phyloP scores from a whole-genome alignment of 2,797 vertebrate species.

The Ambastaia sidthimunki region DNA sequence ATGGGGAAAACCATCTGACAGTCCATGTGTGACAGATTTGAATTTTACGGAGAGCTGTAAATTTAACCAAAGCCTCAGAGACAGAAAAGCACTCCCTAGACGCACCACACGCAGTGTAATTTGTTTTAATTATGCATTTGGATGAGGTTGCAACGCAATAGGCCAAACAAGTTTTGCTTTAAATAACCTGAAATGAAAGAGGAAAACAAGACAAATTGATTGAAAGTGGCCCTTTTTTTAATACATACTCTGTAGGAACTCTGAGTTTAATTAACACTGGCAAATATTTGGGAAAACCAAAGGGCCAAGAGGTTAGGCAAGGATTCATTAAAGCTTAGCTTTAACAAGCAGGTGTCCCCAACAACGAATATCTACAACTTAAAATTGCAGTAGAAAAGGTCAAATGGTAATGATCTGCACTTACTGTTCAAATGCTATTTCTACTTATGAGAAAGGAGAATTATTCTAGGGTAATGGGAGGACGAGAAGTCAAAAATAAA shows the following conservation, averaged over 20 bases:
- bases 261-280: conserved; percentile 19
- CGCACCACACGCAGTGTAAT: conserved; percentile 69
- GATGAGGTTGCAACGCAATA: conserved; percentile 70
- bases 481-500: neutral
- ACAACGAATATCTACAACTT: neutral
- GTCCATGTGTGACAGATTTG: conserved; percentile 71
- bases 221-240: conserved; percentile 20
- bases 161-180: conserved; percentile 54
- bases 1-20: conserved; percentile 66
- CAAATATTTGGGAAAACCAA: conserved; percentile 32
- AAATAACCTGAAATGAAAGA: conserved; percentile 11
- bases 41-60: conserved; percentile 75
- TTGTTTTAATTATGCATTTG: conserved; percentile 76
- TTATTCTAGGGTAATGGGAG: neutral
- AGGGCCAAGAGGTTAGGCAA: conserved; percentile 21
- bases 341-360: conserved; percentile 26
- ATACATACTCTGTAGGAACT: neutral
- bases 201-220: neutral
- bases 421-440: conserved; percentile 27
- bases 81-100: conserved; percentile 73
- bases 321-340: neutral
- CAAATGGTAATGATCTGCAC: conserved; percentile 16
- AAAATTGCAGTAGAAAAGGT: conserved; percentile 18
- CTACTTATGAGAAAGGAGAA: conserved; percentile 13
- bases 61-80: conserved; percentile 71